Conservation (phyloP, 2,797 vertebrate genomes). For the Steatocranus sp. region DNA sequence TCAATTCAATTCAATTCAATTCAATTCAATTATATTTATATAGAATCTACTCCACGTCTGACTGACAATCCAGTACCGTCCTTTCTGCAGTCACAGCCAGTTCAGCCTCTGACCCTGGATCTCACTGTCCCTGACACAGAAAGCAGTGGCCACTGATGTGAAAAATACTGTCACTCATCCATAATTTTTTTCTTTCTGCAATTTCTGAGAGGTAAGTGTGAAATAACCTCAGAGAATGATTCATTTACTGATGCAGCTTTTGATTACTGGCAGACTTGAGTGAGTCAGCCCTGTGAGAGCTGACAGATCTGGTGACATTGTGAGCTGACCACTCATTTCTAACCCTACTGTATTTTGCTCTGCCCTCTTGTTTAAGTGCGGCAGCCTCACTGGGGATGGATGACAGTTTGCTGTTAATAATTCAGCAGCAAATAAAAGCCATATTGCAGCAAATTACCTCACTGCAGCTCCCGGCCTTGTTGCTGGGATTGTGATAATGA, state of each 20-base stretch:
- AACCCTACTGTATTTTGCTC: neutral
- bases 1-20: too few relatives aligned
- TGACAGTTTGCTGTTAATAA: conserved; percentile 31
- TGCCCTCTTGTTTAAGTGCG: neutral
- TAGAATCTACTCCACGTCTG: neutral
- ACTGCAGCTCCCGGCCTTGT: conserved; percentile 15
- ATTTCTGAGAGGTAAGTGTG: conserved; percentile 21
- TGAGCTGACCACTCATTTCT: neutral
- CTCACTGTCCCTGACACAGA: neutral
- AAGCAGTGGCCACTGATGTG: neutral
- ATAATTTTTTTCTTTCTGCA: conserved; percentile 33
- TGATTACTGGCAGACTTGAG: neutral
- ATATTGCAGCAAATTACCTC: conserved; percentile 43
- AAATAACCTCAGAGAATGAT: conserved; percentile 34
- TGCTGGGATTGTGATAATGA: conserved; percentile 44
- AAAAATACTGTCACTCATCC: conserved; percentile 15
- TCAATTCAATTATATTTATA: too few relatives aligned
- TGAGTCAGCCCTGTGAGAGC: conserved; percentile 21
- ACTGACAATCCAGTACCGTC: conserved; percentile 16
- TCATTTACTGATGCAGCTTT: conserved; percentile 20
- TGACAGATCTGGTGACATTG: conserved; percentile 40
- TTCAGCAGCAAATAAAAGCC: conserved; percentile 52
- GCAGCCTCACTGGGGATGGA: neutral
- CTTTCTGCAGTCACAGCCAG: neutral
- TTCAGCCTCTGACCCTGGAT: conserved; percentile 12